Percentiles rank a stretch among this genome's conserved stretches.
Evolutionary conservation across 2,113 vertebrate species (phyloP).

Genomic region (Candoia aspera): DNA sequence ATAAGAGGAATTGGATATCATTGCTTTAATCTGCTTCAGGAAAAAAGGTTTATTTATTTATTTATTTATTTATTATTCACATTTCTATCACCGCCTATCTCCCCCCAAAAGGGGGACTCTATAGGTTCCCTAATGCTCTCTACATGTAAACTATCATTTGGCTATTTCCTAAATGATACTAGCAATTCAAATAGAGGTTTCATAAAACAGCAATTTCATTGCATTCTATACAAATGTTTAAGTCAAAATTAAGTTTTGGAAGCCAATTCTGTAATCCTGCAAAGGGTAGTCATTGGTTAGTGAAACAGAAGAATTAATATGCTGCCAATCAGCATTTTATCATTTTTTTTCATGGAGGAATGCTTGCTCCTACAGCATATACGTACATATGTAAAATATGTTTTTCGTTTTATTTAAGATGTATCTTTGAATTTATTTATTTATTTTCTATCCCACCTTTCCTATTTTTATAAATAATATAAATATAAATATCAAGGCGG

Average conservation of each 20-base stretch:
- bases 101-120: too few relatives aligned
- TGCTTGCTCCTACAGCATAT: not conserved
- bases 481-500: too few relatives aligned
- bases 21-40: not conserved
- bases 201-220: not conserved
- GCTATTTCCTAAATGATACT: not conserved
- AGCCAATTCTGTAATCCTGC: not conserved
- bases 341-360: not conserved
- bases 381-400: not conserved
- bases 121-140: not conserved
- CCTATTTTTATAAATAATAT: too few relatives aligned
- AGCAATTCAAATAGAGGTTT: not conserved
- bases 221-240: not conserved
- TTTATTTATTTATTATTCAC: too few relatives aligned
- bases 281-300: not conserved
- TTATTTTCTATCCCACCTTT: too few relatives aligned
- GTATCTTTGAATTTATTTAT: not conserved
- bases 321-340: not conserved
- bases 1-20: not conserved
- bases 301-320: not conserved
- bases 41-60: too few relatives aligned
- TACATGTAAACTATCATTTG: not conserved
- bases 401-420: not conserved
- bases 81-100: too few relatives aligned
- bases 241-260: not conserved